These are phyloP conservation scores for Chloroceryle aenea DNA, from an alignment of 2,113 vertebrate genomes.

Conservation along the genomic window DNA sequence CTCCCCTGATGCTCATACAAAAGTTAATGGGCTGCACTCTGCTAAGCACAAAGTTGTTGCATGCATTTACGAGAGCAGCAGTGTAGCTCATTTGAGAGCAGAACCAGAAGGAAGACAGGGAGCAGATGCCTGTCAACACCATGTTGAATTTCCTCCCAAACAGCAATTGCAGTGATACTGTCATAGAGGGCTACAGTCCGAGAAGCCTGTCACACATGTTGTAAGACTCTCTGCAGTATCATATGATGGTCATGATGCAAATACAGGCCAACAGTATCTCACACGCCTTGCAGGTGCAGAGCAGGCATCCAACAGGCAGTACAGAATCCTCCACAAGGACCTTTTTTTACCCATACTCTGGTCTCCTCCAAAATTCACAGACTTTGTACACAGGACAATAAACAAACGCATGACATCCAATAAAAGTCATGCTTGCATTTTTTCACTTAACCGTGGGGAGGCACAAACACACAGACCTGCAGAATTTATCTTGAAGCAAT, in stretches of 20 bases:
- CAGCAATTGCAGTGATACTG: background rate
- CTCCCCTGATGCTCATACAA: background rate
- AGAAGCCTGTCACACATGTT: background rate
- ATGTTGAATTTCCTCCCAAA: background rate
- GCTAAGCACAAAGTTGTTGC: background rate
- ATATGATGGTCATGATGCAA: background rate
- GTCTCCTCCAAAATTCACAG: background rate
- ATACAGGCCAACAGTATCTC: background rate
- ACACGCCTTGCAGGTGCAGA: accelerated
- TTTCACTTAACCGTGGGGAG: background rate
- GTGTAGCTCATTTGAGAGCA: background rate
- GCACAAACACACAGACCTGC: background rate
- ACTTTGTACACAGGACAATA: background rate
- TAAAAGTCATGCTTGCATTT: background rate
- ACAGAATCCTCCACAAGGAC: background rate
- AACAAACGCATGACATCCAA: background rate
- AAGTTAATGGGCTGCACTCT: background rate
- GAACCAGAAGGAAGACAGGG: background rate
- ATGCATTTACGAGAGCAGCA: accelerated
- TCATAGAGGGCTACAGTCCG: background rate
- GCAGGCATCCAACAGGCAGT: background rate
- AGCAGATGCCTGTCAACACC: accelerated
- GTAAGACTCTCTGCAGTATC: constrained; percentile 17
- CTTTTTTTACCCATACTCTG: background rate
- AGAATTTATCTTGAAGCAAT: background rate